These are phyloP conservation scores for Clanis bilineata DNA, from an alignment of 2,888 invertebrate genomes.

Conservation along the genomic window DNA sequence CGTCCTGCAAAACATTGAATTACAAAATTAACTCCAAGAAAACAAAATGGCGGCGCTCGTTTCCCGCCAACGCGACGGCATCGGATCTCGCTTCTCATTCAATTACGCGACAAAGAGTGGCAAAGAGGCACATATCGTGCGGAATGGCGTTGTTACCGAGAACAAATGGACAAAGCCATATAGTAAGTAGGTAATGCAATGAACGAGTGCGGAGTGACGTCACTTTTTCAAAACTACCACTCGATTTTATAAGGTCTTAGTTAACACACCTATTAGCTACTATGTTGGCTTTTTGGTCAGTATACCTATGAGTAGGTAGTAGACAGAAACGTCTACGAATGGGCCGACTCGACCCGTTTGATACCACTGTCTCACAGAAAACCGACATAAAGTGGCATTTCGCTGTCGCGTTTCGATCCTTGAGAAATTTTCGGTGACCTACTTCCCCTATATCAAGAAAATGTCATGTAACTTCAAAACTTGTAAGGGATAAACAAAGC, in stretches of 20 bases:
- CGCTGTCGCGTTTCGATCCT: too few relatives aligned
- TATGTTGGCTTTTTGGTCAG: too few relatives aligned
- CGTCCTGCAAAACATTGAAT: conserved; percentile 54
- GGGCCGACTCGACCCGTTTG: too few relatives aligned
- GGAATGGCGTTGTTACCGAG: conserved; percentile 6
- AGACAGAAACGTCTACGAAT: too few relatives aligned
- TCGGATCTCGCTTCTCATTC: conserved; percentile 5
- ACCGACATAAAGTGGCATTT: too few relatives aligned
- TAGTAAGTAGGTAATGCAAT: neutral
- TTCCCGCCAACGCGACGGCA: neutral
- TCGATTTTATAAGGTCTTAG: neutral
- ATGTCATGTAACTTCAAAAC: too few relatives aligned
- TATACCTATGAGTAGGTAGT: too few relatives aligned
- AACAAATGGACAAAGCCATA: conserved; percentile 7
- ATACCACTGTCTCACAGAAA: too few relatives aligned
- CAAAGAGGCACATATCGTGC: conserved; percentile 10
- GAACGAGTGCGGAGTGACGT: neutral
- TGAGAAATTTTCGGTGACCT: too few relatives aligned
- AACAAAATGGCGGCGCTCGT: neutral
- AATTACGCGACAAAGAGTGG: conserved; percentile 2
- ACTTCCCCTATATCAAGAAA: too few relatives aligned
- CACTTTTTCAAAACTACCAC: neutral
- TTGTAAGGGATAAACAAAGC: too few relatives aligned
- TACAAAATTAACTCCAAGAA: conserved; percentile 1
- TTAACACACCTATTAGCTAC: too few relatives aligned